phyloP scores from a whole-genome alignment of 2,113 vertebrate species.

The Atractosteus spatula region DNA sequence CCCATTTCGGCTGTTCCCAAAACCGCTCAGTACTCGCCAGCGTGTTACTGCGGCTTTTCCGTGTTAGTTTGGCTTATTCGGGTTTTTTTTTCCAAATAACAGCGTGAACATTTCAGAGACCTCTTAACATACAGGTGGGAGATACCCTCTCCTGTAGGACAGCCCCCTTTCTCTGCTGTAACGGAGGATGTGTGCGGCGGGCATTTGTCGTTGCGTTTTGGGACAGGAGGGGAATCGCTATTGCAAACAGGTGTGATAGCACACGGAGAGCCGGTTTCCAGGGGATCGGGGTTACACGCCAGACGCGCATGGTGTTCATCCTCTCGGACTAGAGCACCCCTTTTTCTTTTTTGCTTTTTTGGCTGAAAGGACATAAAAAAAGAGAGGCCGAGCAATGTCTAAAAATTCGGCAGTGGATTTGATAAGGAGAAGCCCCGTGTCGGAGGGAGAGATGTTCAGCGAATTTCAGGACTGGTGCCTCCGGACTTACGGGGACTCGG shows the following conservation, averaged over 20 bases:
- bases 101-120: constrained; percentile 20
- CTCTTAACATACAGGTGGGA: constrained; percentile 74
- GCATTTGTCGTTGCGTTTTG: constrained; percentile 69
- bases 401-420: constrained; percentile 70
- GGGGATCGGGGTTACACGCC: no score
- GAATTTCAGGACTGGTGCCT: constrained; percentile 92
- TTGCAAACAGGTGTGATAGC: constrained; percentile 67
- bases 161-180: constrained; percentile 58
- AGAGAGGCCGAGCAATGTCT: constrained; percentile 53
- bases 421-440: constrained; percentile 78
- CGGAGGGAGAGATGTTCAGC: constrained; percentile 82
- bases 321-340: constrained; percentile 14
- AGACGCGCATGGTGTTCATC: background rate
- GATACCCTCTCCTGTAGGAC: constrained; percentile 65
- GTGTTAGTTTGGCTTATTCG: no score
- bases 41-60: no score
- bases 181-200: constrained; percentile 57
- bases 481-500: constrained; percentile 89
- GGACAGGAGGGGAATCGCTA: constrained; percentile 62
- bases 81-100: no score
- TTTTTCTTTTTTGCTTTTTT: no score
- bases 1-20: background rate
- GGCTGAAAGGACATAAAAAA: constrained; percentile 2
- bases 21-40: no score
- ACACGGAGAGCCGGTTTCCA: constrained; percentile 36